Evolutionary conservation across 2,888 invertebrate species (phyloP), one percentile per base, ranked within the genome.

Genomic region (Stenichneumon culpator): DNA sequence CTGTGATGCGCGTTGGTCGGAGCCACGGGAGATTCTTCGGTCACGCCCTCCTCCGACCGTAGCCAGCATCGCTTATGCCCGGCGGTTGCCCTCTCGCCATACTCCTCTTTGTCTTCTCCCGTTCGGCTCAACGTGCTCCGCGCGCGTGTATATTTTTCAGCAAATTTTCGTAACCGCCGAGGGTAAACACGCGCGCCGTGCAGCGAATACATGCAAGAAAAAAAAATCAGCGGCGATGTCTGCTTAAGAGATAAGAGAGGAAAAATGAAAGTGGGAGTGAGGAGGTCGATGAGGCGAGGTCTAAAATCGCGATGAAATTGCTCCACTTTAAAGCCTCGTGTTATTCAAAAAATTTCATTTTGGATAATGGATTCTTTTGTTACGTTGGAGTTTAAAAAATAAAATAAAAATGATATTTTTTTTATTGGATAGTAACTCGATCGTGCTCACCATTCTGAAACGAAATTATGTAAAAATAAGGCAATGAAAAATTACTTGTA

Each of bases 21-120:
- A 67, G 77, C 77, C n/a, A 85, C 79, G 85, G 79, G 47, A 82
- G 82, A 86, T 82, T 77, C 85, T 77, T 73, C 79, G 79, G 85
- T 86, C 85, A 86, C 85, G 85, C 85, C 85, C 72, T 84, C 79
- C 60, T 11, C 75, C 67, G 78, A 75, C 60, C 72, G 80, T 77
- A 72, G 47, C 63, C 36, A 68, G 72, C 72, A 60, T 57, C 77
- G 57, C 60, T 22, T 70, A 65, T 74, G 16, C 69, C 54, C 52
- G 44, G 75, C 63, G 60, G 50, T n/a, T 25, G 63, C 63, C 32
- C 28, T 79, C 19, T 70, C 70, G 52, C 67, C 47, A 25, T 73
- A 44, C 63, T 70, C 32, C 39, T 54, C 70, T 57, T 50, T 32
- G 14, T 52, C 47, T n/a, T 39, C 19, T 22, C 14, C 57, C 44